Percentiles rank a stretch among this genome's conserved stretches.
Evolutionary conservation across 2,113 vertebrate species (phyloP).

Genomic region (Callopanchax toddi): DNA sequence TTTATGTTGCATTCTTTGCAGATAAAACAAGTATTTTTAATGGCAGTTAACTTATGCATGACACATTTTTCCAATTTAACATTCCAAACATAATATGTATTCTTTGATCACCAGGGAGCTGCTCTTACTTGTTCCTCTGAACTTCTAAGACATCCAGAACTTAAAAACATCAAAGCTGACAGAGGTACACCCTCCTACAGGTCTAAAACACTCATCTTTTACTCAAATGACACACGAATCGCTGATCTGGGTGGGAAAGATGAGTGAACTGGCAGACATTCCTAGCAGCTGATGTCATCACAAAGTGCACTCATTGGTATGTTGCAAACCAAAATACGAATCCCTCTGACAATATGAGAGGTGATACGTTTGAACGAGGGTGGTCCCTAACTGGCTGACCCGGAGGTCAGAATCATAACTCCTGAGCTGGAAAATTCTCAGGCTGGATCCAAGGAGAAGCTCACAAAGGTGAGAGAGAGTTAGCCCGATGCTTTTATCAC

Average conservation of each 20-base stretch:
- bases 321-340: conserved; percentile 66
- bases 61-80: conserved; percentile 3
- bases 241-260: conserved; percentile 64
- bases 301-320: conserved; percentile 61
- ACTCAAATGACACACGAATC: conserved; percentile 62
- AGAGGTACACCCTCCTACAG: conserved; percentile 50
- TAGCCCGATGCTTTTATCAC: conserved; percentile 44
- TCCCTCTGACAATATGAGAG: conserved; percentile 55
- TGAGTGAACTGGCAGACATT: conserved; percentile 75
- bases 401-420: conserved; percentile 55
- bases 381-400: conserved; percentile 64
- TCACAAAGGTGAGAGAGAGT: conserved; percentile 51
- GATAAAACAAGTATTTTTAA: not conserved
- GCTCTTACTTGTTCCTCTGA: conserved; percentile 41
- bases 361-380: conserved; percentile 66
- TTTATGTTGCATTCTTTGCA: not conserved
- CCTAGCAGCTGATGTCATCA: conserved; percentile 74
- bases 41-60: not conserved
- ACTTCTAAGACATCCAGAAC: conserved; percentile 59
- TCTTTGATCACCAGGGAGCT: conserved; percentile 40
- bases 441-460: conserved; percentile 25
- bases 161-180: conserved; percentile 72
- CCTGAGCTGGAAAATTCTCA: conserved; percentile 59
- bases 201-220: conserved; percentile 70
- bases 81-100: conserved; percentile 31